phyloP scores from a whole-genome alignment of 2,797 vertebrate genomes.

The Amphiprion clarkii region DNA sequence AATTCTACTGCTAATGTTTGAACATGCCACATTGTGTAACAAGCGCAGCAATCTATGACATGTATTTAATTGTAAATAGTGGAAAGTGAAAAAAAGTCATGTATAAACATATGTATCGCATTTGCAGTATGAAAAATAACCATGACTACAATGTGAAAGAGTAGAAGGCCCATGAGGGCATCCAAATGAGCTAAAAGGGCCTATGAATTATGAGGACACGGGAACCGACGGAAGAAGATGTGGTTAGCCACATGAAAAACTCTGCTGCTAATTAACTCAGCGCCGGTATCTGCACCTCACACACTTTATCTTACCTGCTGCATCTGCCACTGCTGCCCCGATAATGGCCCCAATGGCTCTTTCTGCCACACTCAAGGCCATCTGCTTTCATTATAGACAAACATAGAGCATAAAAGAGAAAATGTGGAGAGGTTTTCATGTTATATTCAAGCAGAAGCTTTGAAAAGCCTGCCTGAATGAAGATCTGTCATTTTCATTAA shows the following conservation, averaged over 20 bases:
- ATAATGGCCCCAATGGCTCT: constrained; percentile 80
- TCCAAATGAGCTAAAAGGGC: neutral
- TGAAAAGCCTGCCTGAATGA: neutral
- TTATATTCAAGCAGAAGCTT: neutral
- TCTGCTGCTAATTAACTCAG: constrained; percentile 6
- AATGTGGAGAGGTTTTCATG: neutral
- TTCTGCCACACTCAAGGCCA: constrained; percentile 71
- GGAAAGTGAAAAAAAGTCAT: neutral
- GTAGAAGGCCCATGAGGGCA: neutral
- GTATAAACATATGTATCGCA: too few relatives aligned
- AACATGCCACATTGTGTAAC: neutral
- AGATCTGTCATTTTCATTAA: constrained; percentile 7
- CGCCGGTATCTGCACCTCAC: neutral
- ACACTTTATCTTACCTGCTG: constrained; percentile 80
- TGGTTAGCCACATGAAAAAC: constrained; percentile 1
- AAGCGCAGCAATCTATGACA: neutral
- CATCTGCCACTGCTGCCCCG: constrained; percentile 83
- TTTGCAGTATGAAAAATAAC: neutral
- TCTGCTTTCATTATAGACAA: constrained; percentile 54
- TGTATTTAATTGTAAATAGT: neutral
- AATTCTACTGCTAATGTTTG: constrained; percentile 19
- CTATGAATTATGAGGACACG: constrained; percentile 7
- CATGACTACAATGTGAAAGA: neutral
- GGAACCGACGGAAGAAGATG: neutral
- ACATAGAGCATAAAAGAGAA: neutral